Evolutionary conservation across 2,888 invertebrate species (phyloP), one percentile per base, ranked within the genome.

Genomic region (Dryobotodes eremita): DNA sequence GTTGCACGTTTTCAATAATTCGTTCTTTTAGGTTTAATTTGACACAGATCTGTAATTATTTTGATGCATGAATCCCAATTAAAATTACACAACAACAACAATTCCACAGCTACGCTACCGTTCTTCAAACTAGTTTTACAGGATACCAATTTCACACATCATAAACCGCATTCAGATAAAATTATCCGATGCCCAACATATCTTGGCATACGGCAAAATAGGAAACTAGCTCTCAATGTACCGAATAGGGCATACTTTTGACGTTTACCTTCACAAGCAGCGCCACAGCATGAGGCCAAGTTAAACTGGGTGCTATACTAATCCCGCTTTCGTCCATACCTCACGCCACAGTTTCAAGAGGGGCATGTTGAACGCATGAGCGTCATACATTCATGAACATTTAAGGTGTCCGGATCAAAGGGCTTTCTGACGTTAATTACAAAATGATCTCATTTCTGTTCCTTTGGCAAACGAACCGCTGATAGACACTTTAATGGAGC

Each of bases 321-420:
- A n/a, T 17, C 26, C 68, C 88, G 86, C 89, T 83, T 8, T 26
- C 64, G 75, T 86, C 76, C 78, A 42, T 87, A 53, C 55, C 83
- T 91, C 88, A 72, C 10, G 46, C 72, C 13, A 42, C 59, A 79
- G 36, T 31, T 72, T 71, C 77, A 86, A 86, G 80, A 88, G 87
- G 83, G 83, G 86, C 91, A 92, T 91, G 91, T 91, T 91, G 89
- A 91, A 91, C 90, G 92, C 92, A 93, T 91, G 91, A 91, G 87
- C 87, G 89, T 93, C 93, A 92, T 92, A 93, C 92, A 91, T 92
- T 92, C 90, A 90, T 89, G 91, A 92, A 91, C 92, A 91, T 93
- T 91, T 90, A 92, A 94, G 92, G 92, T 93, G 91, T 90, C 88
- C 88, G 91, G 94, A 95, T 96, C 95, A 96, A 96, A 95, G 95